A percentile compares a stretch with the other conserved stretches of the same genome.
Conservation (phyloP, 2,888 invertebrate species). For the Panopea generosa region DNA sequence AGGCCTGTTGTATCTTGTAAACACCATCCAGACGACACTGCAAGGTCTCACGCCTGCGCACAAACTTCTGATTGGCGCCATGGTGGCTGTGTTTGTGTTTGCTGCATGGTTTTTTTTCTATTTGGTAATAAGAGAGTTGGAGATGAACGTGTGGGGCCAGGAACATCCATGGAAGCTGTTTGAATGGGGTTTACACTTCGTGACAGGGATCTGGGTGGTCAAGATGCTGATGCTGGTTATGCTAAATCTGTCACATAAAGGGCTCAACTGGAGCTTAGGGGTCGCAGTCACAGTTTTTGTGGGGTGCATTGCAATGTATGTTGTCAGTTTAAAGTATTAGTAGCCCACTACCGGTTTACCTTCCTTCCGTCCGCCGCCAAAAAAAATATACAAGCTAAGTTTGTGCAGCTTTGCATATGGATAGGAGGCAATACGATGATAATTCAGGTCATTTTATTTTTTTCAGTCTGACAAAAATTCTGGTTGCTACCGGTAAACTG, state of each 20-base stretch:
- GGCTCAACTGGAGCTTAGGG: constrained; percentile 40
- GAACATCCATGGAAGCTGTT: constrained; percentile 47
- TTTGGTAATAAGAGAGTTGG: constrained; percentile 52
- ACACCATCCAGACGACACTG: constrained; percentile 41
- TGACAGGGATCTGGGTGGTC: constrained; percentile 60
- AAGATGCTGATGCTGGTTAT: constrained; percentile 40
- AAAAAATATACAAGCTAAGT: too few relatives aligned
- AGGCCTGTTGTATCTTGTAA: constrained; percentile 50
- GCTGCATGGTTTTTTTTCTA: constrained; percentile 46
- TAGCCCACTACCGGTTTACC: too few relatives aligned
- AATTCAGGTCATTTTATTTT: too few relatives aligned
- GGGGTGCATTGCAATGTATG: constrained; percentile 8
- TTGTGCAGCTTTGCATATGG: too few relatives aligned
- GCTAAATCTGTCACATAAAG: constrained; percentile 42
- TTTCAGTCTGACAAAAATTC: too few relatives aligned
- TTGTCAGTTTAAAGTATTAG: background rate
- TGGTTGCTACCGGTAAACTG: too few relatives aligned
- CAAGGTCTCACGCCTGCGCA: constrained; percentile 57
- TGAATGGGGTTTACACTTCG: constrained; percentile 42
- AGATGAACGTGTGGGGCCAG: constrained; percentile 60
- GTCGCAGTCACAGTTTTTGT: background rate
- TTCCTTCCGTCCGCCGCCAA: too few relatives aligned
- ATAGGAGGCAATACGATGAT: too few relatives aligned
- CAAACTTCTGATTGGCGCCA: constrained; percentile 53
- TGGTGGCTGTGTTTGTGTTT: constrained; percentile 35